A percentile compares a stretch with the other conserved stretches of the same genome.
These are phyloP conservation scores for Cydia amplana DNA, from an alignment of 1,140 invertebrate genomes.

Conservation along the genomic window DNA sequence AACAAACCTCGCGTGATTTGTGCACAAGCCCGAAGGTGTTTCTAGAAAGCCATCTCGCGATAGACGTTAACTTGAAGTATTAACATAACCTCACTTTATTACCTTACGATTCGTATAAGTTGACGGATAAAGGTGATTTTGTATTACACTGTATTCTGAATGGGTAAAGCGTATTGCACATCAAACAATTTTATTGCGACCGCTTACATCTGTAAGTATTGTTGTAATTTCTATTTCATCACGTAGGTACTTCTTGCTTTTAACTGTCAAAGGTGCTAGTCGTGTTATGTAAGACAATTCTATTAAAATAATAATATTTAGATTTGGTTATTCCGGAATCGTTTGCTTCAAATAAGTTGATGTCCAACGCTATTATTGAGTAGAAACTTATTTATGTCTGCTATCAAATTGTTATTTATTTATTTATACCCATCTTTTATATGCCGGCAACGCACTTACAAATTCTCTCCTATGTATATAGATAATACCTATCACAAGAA, in stretches of 20 bases:
- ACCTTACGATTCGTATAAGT: constrained; percentile 29
- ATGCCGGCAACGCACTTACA: no score
- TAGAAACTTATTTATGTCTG: neutral
- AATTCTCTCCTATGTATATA: no score
- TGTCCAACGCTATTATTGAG: no score
- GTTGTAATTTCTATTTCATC: neutral
- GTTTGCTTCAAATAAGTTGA: no score
- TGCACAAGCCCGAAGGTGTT: no score
- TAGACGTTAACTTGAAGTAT: constrained; percentile 26
- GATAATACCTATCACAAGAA: no score
- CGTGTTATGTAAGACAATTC: neutral
- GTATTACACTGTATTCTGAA: constrained; percentile 31
- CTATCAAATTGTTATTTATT: constrained; percentile 21
- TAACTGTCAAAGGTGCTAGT: neutral
- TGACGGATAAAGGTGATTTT: constrained; percentile 29
- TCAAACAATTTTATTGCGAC: constrained; percentile 4
- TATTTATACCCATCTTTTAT: no score
- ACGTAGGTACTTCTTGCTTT: neutral
- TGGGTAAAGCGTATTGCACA: constrained; percentile 10
- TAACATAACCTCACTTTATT: constrained; percentile 32
- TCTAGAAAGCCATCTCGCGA: constrained; percentile 36
- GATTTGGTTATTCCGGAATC: neutral
- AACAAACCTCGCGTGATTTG: no score
- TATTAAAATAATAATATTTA: no score
- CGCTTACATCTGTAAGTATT: neutral